Evolutionary conservation across 2,888 invertebrate genomes (phyloP).

Genomic region (Apotomis betuletana): DNA sequence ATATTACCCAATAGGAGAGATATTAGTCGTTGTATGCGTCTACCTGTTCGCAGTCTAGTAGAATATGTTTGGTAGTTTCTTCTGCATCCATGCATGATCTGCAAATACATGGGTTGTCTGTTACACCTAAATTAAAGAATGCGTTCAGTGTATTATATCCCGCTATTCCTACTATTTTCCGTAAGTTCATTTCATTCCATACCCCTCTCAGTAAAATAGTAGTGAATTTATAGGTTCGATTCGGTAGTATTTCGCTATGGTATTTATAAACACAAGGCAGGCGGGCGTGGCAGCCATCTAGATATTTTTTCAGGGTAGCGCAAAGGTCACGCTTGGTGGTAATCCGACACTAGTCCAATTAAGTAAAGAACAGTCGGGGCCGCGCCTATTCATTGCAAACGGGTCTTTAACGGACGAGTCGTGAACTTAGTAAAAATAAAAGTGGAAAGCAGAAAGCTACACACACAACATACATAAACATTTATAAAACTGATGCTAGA

Average conservation of each 20-base stretch:
- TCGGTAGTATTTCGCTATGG: too few species aligned
- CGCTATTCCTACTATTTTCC: too few species aligned
- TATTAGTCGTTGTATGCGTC: too few species aligned
- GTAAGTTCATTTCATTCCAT: too few species aligned
- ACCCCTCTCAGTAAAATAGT: too few species aligned
- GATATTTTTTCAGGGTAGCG: slow-evolving; percentile 53
- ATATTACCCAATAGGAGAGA: not conserved
- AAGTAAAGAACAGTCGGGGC: slow-evolving; percentile 51
- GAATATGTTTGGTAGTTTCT: too few species aligned
- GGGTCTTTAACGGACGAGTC: slow-evolving; percentile 14
- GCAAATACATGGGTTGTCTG: too few species aligned
- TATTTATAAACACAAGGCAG: slow-evolving; percentile 45
- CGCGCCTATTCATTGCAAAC: slow-evolving; percentile 46
- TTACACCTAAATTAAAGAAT: too few species aligned
- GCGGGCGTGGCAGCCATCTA: slow-evolving; percentile 60
- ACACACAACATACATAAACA: not conserved
- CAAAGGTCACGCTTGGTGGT: slow-evolving; percentile 65
- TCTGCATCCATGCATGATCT: too few species aligned
- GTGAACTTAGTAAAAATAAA: not conserved
- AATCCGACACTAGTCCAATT: slow-evolving; percentile 65
- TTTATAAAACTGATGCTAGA: not conserved
- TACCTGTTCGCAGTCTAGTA: too few species aligned
- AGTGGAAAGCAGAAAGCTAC: not conserved
- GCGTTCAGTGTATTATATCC: too few species aligned
- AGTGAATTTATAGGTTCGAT: too few species aligned